phyloP scores from a whole-genome alignment of 2,797 vertebrate species.

The Anguilla anguilla region DNA sequence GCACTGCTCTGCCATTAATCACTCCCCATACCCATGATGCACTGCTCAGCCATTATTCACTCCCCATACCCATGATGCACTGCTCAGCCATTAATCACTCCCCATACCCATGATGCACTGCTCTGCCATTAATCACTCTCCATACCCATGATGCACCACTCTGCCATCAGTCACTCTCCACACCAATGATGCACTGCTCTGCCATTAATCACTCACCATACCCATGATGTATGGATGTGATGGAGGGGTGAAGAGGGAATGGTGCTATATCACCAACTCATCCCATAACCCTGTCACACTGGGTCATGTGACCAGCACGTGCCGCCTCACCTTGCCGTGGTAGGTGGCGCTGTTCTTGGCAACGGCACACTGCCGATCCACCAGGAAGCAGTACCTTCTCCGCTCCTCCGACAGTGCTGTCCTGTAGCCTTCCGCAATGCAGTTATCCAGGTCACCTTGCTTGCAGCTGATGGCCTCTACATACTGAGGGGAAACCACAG shows the following conservation, averaged over 20 bases:
- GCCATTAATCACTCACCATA: too few relatives aligned
- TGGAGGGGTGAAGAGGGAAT: neutral
- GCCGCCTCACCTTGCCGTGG: slow-evolving; percentile 86
- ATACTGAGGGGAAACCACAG: slow-evolving; percentile 69
- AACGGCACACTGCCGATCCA: slow-evolving; percentile 94
- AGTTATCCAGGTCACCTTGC: slow-evolving; percentile 91
- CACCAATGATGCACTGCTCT: too few relatives aligned
- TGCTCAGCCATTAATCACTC: too few relatives aligned
- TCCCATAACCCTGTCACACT: neutral
- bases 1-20: slow-evolving; percentile 27
- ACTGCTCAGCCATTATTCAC: too few relatives aligned
- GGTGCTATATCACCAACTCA: neutral
- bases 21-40: too few relatives aligned
- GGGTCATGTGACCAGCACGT: neutral
- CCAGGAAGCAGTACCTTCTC: slow-evolving; percentile 94
- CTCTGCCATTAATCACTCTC: too few relatives aligned
- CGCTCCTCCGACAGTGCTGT: slow-evolving; percentile 92
- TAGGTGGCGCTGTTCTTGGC: slow-evolving; percentile 90
- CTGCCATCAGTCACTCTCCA: too few relatives aligned
- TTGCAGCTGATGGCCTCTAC: slow-evolving; percentile 95
- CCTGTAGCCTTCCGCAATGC: slow-evolving; percentile 92
- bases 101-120: too few relatives aligned
- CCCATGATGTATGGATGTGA: neutral
- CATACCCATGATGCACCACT: too few relatives aligned
- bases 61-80: too few relatives aligned